Evolutionary conservation across 2,113 vertebrate genomes (phyloP), one percentile per base, ranked within the genome.

Genomic region (Mugil cephalus): DNA sequence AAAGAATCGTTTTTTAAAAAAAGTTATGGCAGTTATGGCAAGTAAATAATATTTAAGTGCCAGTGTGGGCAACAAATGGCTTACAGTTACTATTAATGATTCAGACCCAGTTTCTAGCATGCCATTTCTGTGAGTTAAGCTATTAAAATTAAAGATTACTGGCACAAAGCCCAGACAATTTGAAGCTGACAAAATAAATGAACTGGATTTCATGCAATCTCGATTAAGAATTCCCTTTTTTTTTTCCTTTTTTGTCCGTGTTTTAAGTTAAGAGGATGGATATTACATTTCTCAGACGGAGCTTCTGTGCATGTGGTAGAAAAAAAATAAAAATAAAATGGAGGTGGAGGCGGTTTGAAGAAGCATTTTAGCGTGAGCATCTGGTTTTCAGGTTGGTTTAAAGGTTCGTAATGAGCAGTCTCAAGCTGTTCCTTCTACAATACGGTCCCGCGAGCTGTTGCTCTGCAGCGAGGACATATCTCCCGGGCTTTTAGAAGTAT

Each of bases 401-500:
- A 82, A 87, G 77, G 58, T 86, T 88, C 79, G 72, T 69, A 83
- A 80, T 18, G 52, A 80, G 78, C 74, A 65, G 63, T 69, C 60
- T 79, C 80, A 74, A 85, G 82, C 82, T 85, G 82, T 85, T 86
- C 75, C 50, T 75, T 58, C 55, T 55, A 40, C 36, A 64, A 35
- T 61, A 36, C 43, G 15, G 68, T 84, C 83, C 81, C 69, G 5
- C 6, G 40, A 84, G 71, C 69, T 69, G 63, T 65, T 38, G 42
- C 77, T 76, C 79, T 73, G 21, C 83, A 47, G 42, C 4, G 30
- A 77, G 56, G 70, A 74, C 70, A 54, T 43, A 85, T 69, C 67
- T 55, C 45, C 34, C 39, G 38, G 74, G 84, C 87, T 91, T 87
- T 87, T 86, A 91, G 69, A 87, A 66, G 56, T 71, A 80, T 83